Percentiles rank a stretch among this genome's conserved stretches.
Conservation (phyloP, 2,888 invertebrate species). For the Drosophila neonasuta region DNA sequence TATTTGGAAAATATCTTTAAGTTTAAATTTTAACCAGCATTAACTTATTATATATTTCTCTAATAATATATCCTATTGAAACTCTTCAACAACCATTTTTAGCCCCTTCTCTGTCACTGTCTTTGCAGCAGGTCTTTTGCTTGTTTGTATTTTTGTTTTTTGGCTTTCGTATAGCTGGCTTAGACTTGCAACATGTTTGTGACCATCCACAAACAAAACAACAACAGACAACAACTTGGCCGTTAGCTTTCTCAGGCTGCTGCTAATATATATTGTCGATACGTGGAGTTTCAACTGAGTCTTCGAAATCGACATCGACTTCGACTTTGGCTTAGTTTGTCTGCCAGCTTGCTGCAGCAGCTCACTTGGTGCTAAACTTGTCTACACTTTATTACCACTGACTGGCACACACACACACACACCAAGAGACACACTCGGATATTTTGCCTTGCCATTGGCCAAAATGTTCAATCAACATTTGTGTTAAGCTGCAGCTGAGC, state of each 20-base stretch:
- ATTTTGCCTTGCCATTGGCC: conserved; percentile 40
- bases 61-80: background rate
- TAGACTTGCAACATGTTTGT: conserved; percentile 67
- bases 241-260: conserved; percentile 63
- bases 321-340: conserved; percentile 23
- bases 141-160: conserved; percentile 56
- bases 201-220: conserved; percentile 20
- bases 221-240: conserved; percentile 30
- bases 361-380: conserved; percentile 72
- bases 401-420: conserved; percentile 54
- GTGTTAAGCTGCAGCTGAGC: conserved; percentile 45
- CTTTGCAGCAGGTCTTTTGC: conserved; percentile 36
- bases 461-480: conserved; percentile 56
- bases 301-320: conserved; percentile 9
- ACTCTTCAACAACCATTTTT: too few species aligned
- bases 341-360: conserved; percentile 4
- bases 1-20: background rate
- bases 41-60: background rate
- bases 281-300: conserved; percentile 24
- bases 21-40: background rate
- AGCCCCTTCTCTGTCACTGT: conserved; percentile 37
- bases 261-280: conserved; percentile 29
- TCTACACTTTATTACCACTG: conserved; percentile 70
- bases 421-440: conserved; percentile 44
- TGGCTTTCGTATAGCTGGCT: conserved; percentile 53